Conservation (phyloP, 2,113 vertebrate genomes). For the Haliaeetus leucogaster region DNA sequence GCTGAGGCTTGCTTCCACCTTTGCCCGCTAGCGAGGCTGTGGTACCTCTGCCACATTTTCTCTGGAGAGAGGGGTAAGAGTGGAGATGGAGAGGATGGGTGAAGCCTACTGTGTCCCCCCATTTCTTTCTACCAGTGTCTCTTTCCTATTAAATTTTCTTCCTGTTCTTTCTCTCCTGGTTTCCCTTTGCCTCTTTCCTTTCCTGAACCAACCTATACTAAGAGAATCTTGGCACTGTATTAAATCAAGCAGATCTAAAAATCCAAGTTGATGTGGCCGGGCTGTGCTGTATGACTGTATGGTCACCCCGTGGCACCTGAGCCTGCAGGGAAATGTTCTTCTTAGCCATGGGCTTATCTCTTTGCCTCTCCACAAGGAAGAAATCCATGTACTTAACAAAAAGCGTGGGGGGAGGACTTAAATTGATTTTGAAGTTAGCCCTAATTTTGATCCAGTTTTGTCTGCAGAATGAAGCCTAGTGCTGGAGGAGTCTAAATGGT, state of each 20-base stretch:
- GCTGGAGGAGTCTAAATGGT: not conserved
- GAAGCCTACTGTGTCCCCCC: not conserved
- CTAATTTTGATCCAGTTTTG: not conserved
- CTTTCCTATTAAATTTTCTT: not conserved
- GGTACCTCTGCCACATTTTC: not conserved
- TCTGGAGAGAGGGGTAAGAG: not conserved
- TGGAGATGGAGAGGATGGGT: not conserved
- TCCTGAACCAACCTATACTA: not conserved
- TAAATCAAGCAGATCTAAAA: not conserved
- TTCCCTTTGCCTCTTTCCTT: not conserved
- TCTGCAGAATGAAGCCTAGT: not conserved
- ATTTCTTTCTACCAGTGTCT: not conserved
- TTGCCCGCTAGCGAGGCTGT: not conserved
- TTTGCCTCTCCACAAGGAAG: not conserved
- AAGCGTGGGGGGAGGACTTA: not conserved
- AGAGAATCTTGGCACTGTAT: not conserved
- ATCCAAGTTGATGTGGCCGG: not conserved
- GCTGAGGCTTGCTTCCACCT: not conserved
- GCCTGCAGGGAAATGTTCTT: not conserved
- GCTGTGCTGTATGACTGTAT: fast-evolving
- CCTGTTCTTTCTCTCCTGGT: fast-evolving
- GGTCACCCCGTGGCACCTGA: fast-evolving
- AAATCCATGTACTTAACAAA: not conserved
- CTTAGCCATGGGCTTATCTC: not conserved
- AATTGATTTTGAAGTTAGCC: not conserved